Percentiles rank a stretch among this genome's conserved stretches.
Evolutionary conservation across 92 coral and sea anemone genomes (phyloP).

Genomic region (Porites rus): DNA sequence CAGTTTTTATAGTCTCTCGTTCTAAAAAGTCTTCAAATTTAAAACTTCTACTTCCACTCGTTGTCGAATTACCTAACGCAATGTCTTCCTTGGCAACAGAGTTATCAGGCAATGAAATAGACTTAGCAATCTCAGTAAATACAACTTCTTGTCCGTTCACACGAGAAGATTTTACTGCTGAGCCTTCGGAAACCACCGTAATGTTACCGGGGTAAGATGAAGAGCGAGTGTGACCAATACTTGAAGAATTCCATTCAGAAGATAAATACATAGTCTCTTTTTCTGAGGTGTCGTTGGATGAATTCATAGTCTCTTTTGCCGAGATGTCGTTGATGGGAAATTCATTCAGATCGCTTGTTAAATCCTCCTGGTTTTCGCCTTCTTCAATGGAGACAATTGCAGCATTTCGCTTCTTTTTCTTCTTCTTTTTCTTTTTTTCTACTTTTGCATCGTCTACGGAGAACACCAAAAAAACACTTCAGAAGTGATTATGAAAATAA

Average conservation of each 20-base stretch:
- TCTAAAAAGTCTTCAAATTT: slow-evolving; percentile 29
- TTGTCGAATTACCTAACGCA: neutral
- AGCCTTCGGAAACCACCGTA: slow-evolving; percentile 8
- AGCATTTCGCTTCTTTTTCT: slow-evolving; percentile 81
- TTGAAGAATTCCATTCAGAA: slow-evolving; percentile 26
- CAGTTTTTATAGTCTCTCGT: neutral
- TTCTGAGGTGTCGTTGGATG: slow-evolving; percentile 29
- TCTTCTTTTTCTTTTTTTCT: slow-evolving; percentile 81
- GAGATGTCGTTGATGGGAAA: slow-evolving; percentile 62
- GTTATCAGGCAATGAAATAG: slow-evolving; percentile 59
- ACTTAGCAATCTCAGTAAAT: slow-evolving; percentile 49
- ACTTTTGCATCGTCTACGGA: slow-evolving; percentile 39
- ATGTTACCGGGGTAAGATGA: slow-evolving; percentile 76
- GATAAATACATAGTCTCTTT: slow-evolving; percentile 7
- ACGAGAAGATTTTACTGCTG: slow-evolving; percentile 8
- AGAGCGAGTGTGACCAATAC: slow-evolving; percentile 61
- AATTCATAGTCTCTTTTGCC: slow-evolving; percentile 1
- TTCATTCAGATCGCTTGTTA: neutral
- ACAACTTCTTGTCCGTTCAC: slow-evolving; percentile 26
- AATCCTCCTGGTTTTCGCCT: slow-evolving; percentile 32
- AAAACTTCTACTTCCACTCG: slow-evolving; percentile 3
- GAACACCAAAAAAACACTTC: neutral
- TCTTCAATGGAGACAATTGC: slow-evolving; percentile 91
- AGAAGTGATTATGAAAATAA: no score
- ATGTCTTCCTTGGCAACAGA: slow-evolving; percentile 15